Evolutionary conservation across 2,888 invertebrate genomes (phyloP).

Genomic region (Heliconius cydno): DNA sequence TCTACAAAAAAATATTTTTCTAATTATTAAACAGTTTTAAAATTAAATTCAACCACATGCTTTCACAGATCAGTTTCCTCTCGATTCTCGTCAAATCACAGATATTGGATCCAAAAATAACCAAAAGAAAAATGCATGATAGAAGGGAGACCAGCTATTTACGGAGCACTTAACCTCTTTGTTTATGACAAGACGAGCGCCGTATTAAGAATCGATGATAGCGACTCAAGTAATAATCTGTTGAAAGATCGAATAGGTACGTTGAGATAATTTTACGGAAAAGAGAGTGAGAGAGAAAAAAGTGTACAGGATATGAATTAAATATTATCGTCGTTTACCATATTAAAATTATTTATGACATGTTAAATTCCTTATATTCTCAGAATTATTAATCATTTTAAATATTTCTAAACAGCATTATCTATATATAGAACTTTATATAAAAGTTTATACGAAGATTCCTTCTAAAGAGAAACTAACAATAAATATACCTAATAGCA

Average conservation of each 20-base stretch:
- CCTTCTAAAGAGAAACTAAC: not conserved
- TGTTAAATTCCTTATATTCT: too few relatives aligned
- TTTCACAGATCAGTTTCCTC: conserved; percentile 44
- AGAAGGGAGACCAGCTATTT: conserved; percentile 64
- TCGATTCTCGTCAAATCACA: conserved; percentile 52
- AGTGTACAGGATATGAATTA: not conserved
- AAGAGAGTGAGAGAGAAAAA: too few relatives aligned
- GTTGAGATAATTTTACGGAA: not conserved
- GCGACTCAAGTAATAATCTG: conserved; percentile 46
- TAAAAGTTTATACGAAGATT: too few relatives aligned
- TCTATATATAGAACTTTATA: too few relatives aligned
- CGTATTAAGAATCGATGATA: conserved; percentile 55
- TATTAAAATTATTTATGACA: too few relatives aligned
- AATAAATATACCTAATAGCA: not conserved
- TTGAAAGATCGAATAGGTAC: conserved; percentile 17
- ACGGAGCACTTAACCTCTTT: conserved; percentile 69
- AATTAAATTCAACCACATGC: conserved; percentile 48
- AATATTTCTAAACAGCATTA: too few relatives aligned
- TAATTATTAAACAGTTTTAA: conserved; percentile 32
- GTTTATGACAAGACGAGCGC: conserved; percentile 69
- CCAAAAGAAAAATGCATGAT: conserved; percentile 50
- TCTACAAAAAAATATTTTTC: too few relatives aligned
- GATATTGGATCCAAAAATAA: conserved; percentile 57
- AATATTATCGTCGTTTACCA: too few relatives aligned
- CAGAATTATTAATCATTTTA: too few relatives aligned